Evolutionary conservation across 2,113 vertebrate genomes (phyloP), one percentile per base, ranked within the genome.

Genomic region (Scomber japonicus): DNA sequence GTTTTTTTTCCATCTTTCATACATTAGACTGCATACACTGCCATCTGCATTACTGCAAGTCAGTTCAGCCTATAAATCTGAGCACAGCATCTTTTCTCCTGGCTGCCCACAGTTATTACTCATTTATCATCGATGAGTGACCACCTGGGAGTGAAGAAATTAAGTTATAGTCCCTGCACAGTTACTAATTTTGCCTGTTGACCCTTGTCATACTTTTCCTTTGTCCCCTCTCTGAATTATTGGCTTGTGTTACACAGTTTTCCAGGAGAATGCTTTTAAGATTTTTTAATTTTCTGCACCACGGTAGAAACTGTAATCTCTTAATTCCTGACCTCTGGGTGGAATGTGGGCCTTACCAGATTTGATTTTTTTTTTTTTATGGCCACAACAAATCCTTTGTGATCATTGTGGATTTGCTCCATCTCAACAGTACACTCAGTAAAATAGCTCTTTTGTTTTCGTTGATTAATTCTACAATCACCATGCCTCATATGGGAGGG

Each of bases 121-220:
- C 27, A 19, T 66, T 84, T 73, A 80, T 82, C 59, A 77, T 61
- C 24, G 64, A 57, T 50, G 61, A 83, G 64, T 62, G 61, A 79
- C 65, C 75, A 80, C 49, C 40, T 54, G 69, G 63, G 63, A 72
- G 27, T 64, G 65, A 75, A 73, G 45, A 64, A 79, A 80, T 81
- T 21, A 79, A 80, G 63, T 78, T 73, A 76, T 48, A 40, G 48
- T 53, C 16, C 67, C 30, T 0, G 13, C 16, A 45, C 56, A 49
- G 53, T 67, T 45, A n/a, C 60, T 21, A 67, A 80, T 75, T 79
- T 78, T 54, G 30, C 69, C 72, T 11, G 7, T 17, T 80, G 85
- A 75, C 81, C 80, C 75, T 31, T 84, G 71, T 64, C 70, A 75
- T 74, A 76, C 75, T 78, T 82, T 76, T 71, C 64, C 35, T 88